Conservation (phyloP, 2,113 vertebrate genomes). For the Cephalopterus ornatus region DNA sequence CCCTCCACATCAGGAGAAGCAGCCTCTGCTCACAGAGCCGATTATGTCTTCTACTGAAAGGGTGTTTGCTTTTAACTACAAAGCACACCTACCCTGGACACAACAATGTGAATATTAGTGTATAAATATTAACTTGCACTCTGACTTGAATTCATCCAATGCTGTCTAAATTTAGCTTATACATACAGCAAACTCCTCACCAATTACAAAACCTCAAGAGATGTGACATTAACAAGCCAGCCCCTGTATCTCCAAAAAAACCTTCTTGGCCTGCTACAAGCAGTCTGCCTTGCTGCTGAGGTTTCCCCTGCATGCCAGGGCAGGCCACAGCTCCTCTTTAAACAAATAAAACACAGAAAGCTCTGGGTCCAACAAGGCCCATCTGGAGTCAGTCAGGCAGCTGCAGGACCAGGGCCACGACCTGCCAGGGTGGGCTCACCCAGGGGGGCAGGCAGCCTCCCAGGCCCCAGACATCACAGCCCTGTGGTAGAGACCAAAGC, state of each 20-base stretch:
- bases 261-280: rapidly evolving
- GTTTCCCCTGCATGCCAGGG: too few relatives aligned
- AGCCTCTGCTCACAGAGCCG: background rate
- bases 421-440: background rate
- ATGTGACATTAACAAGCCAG: background rate
- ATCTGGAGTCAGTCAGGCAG: background rate
- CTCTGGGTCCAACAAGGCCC: background rate
- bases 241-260: background rate
- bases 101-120: background rate
- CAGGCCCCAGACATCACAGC: background rate
- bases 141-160: background rate
- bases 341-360: background rate
- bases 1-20: background rate
- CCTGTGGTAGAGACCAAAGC: too few relatives aligned
- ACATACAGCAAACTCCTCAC: background rate
- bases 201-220: background rate
- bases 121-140: background rate
- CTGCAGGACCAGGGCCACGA: background rate
- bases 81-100: rapidly evolving
- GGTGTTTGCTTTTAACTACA: background rate
- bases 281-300: rapidly evolving
- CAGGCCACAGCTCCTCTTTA: background rate
- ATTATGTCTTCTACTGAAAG: background rate
- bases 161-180: background rate
- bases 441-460: rapidly evolving